Percentiles rank a stretch among this genome's conserved stretches.
Conservation (phyloP, 2,888 invertebrate genomes). For the Sinodicranocentrus sp. region DNA sequence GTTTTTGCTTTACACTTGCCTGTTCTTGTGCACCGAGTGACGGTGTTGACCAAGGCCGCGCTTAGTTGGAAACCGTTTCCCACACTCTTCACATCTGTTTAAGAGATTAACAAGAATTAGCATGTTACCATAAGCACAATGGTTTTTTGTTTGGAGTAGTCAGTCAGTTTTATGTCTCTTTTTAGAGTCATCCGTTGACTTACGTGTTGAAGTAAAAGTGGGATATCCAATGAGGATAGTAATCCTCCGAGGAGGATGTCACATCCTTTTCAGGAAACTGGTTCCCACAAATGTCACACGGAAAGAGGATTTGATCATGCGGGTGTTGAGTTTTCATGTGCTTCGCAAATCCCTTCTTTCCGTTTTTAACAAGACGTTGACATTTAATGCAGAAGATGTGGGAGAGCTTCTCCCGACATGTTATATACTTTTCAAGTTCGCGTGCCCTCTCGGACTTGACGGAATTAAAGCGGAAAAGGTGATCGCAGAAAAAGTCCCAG, state of each 20-base stretch:
- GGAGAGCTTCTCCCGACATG: constrained; percentile 71
- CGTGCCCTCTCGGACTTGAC: constrained; percentile 72
- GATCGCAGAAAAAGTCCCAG: constrained; percentile 76
- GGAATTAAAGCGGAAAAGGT: constrained; percentile 74
- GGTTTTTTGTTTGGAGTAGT: background rate
- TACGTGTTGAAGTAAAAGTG: constrained; percentile 76
- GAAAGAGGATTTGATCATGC: constrained; percentile 71
- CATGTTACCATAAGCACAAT: too few species aligned
- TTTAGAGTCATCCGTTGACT: too few species aligned
- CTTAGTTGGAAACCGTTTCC: constrained; percentile 74
- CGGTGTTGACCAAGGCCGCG: constrained; percentile 73
- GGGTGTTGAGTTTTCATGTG: constrained; percentile 73
- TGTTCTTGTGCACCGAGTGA: constrained; percentile 75
- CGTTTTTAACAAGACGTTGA: constrained; percentile 68
- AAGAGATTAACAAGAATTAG: constrained; percentile 36
- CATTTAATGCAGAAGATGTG: constrained; percentile 74
- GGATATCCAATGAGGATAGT: constrained; percentile 75
- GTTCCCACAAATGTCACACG: constrained; percentile 75
- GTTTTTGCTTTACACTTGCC: too few species aligned
- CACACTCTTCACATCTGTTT: constrained; percentile 74
- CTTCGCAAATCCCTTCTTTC: constrained; percentile 71
- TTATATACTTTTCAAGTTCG: constrained; percentile 74
- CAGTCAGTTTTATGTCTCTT: too few species aligned
- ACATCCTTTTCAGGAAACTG: constrained; percentile 73
- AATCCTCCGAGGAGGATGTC: constrained; percentile 64